These are phyloP conservation scores for Tetramorium parvispinum DNA, from an alignment of 1,140 invertebrate species.

Conservation along the genomic window DNA sequence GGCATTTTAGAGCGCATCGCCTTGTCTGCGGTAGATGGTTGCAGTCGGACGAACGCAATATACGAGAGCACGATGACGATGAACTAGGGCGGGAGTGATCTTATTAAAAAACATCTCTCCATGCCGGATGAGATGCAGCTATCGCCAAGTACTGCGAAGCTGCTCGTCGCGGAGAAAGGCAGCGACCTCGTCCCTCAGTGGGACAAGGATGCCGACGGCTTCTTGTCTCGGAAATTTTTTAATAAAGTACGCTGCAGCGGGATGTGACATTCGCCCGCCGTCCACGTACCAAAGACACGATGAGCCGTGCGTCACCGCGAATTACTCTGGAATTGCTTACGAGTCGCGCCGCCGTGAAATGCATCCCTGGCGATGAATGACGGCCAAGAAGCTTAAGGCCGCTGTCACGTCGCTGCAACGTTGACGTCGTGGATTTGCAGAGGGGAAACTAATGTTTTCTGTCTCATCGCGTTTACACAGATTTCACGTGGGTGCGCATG, in stretches of 20 bases:
- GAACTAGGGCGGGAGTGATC: conserved; percentile 50
- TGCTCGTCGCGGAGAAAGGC: conserved; percentile 1
- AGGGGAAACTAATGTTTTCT: conserved; percentile 55
- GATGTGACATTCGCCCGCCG: conserved; percentile 4
- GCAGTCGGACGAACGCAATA: conserved; percentile 3
- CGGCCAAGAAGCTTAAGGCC: conserved; percentile 40
- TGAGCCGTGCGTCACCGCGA: conserved; percentile 54
- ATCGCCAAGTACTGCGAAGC: background rate
- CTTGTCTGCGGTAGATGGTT: background rate
- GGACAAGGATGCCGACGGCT: conserved; percentile 59
- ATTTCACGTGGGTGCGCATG: conserved; percentile 6
- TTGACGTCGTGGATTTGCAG: conserved; percentile 44
- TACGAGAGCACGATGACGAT: background rate
- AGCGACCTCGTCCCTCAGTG: conserved; percentile 3
- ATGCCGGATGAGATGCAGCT: conserved; percentile 50
- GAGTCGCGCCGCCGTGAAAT: conserved; percentile 34
- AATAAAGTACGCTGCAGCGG: conserved; percentile 72
- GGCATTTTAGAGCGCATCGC: conserved; percentile 57
- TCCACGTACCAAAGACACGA: conserved; percentile 40
- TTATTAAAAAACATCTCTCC: conserved; percentile 73
- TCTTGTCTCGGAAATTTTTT: conserved; percentile 78
- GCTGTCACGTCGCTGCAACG: conserved; percentile 44
- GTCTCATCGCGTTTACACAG: conserved; percentile 30
- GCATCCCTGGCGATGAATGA: conserved; percentile 22
- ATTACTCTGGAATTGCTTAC: conserved; percentile 58